Evolutionary conservation across 37 sponge, comb jelly and placozoan genomes (phyloP).

Genomic region (Tethya wilhelma): DNA sequence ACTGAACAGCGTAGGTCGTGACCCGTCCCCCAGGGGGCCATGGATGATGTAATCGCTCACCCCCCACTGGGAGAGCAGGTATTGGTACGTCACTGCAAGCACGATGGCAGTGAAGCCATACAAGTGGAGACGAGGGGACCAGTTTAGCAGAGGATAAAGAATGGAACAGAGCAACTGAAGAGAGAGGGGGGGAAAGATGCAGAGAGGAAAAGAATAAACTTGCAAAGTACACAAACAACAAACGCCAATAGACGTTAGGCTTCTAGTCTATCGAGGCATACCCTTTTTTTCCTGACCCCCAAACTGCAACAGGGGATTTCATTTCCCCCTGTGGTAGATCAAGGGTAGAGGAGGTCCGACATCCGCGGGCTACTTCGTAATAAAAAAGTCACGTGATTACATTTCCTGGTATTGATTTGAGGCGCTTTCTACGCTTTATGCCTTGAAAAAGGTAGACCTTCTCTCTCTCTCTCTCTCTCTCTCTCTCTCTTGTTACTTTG

Average conservation of each 20-base stretch:
- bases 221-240: not conserved
- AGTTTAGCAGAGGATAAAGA: constrained; percentile 40
- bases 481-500: no score
- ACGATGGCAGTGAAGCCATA: constrained; percentile 31
- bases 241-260: not conserved
- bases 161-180: constrained; percentile 43
- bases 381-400: no score
- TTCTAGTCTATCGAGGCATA: not conserved
- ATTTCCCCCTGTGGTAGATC: no score
- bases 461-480: no score
- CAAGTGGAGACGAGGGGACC: constrained; percentile 3
- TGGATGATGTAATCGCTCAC: constrained; percentile 64
- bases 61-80: constrained; percentile 43
- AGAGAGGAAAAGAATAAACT: constrained; percentile 2
- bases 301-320: not conserved
- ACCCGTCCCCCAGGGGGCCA: constrained; percentile 71
- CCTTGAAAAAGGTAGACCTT: no score
- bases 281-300: not conserved
- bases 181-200: not conserved
- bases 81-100: constrained; percentile 64
- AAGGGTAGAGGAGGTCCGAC: no score
- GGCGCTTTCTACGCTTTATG: no score
- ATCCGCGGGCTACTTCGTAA: no score
- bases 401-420: no score
- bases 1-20: constrained; percentile 67